Percentiles rank a stretch among this genome's conserved stretches.
phyloP scores from a whole-genome alignment of 1,140 invertebrate species.

The Limonius californicus region DNA sequence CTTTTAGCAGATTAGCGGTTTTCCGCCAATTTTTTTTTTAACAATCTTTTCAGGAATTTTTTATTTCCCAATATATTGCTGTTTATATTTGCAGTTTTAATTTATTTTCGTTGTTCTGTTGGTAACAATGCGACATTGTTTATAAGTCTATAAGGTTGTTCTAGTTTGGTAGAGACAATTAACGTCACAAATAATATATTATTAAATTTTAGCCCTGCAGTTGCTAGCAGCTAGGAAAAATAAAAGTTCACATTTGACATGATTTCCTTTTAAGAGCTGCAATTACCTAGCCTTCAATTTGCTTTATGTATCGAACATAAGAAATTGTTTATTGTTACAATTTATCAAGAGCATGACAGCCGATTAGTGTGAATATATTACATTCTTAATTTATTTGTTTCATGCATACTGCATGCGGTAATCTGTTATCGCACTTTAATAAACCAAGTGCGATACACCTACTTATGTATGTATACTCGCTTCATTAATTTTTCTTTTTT shows the following conservation, averaged over 20 bases:
- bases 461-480: conserved; percentile 3
- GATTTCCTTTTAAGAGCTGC: conserved; percentile 14
- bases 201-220: too few relatives aligned
- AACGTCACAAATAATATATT: too few relatives aligned
- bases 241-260: neutral
- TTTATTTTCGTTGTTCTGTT: too few relatives aligned
- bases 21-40: too few relatives aligned
- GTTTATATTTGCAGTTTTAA: too few relatives aligned
- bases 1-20: too few relatives aligned
- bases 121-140: too few relatives aligned
- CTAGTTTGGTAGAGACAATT: too few relatives aligned
- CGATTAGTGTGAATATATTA: conserved; percentile 32
- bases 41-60: too few relatives aligned
- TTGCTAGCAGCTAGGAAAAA: neutral
- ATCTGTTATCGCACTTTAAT: conserved; percentile 22
- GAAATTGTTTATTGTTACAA: conserved; percentile 23
- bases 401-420: conserved; percentile 29
- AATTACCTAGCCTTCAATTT: neutral
- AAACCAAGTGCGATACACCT: conserved; percentile 7
- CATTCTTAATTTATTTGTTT: conserved; percentile 31
- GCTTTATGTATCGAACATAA: conserved; percentile 9
- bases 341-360: conserved; percentile 29
- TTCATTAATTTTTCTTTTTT: conserved; percentile 14
- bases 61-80: too few relatives aligned
- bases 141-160: too few relatives aligned